Percentiles rank a stretch among this genome's conserved stretches.
Evolutionary conservation across 2,113 vertebrate genomes (phyloP).

Genomic region (Barbus barbus): DNA sequence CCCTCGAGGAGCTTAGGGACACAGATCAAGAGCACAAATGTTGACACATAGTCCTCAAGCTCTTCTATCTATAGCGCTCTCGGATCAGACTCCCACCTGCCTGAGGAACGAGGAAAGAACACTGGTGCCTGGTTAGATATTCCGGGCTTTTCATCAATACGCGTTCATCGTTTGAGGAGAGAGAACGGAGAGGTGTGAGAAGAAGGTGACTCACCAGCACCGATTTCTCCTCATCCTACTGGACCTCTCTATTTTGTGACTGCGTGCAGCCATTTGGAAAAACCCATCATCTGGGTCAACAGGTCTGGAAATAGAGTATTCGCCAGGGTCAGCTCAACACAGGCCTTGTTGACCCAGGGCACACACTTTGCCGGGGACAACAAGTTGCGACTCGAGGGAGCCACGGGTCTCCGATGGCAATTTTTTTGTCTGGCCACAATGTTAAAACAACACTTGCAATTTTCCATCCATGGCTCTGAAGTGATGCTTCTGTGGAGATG

Average conservation of each 20-base stretch:
- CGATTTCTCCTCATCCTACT: constrained; percentile 55
- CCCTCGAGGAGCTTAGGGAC: constrained; percentile 11
- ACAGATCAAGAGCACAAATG: constrained; percentile 39
- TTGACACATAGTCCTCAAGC: constrained; percentile 41
- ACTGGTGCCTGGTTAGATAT: neutral
- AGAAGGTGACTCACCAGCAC: constrained; percentile 54
- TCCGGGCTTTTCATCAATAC: constrained; percentile 24
- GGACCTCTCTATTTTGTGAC: constrained; percentile 77
- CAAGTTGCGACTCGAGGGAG: constrained; percentile 64
- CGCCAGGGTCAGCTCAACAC: constrained; percentile 69
- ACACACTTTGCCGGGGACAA: constrained; percentile 44
- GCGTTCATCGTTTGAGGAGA: constrained; percentile 18
- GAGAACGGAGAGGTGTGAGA: constrained; percentile 26
- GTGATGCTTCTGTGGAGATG: constrained; percentile 37
- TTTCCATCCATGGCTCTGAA: constrained; percentile 36
- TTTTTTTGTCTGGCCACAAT: constrained; percentile 58
- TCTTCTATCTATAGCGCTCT: constrained; percentile 3
- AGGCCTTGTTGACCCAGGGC: constrained; percentile 59
- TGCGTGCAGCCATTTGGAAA: constrained; percentile 76
- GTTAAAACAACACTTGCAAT: constrained; percentile 66
- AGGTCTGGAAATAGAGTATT: constrained; percentile 81
- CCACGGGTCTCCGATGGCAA: constrained; percentile 63
- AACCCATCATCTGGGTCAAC: constrained; percentile 82
- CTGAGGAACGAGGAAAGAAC: neutral
- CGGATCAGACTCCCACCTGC: constrained; percentile 11